Percentiles rank a stretch among this genome's conserved stretches.
These are phyloP conservation scores for Ephestia elutella DNA, from an alignment of 1,140 invertebrate species.

Conservation along the genomic window DNA sequence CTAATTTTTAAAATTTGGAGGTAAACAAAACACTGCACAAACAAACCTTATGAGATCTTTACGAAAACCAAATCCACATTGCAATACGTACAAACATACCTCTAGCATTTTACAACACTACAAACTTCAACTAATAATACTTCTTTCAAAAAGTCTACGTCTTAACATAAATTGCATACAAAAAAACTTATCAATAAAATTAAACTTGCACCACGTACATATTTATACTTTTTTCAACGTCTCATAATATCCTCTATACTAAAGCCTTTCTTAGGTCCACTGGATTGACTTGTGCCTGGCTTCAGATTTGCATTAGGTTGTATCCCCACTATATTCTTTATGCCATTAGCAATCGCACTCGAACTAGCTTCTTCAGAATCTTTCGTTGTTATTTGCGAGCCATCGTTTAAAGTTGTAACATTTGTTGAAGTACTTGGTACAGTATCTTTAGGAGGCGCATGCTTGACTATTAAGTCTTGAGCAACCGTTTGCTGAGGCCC, in stretches of 20 bases:
- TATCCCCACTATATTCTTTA: slow-evolving; percentile 70
- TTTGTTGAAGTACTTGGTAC: slow-evolving; percentile 52
- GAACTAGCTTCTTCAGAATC: slow-evolving; percentile 47
- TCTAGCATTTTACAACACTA: slow-evolving; percentile 42
- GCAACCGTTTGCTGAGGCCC: slow-evolving; percentile 68
- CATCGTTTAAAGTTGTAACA: slow-evolving; percentile 55
- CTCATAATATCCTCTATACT: slow-evolving; percentile 85
- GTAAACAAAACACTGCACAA: slow-evolving; percentile 73
- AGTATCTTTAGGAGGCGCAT: slow-evolving; percentile 66
- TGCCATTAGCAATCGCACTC: slow-evolving; percentile 59
- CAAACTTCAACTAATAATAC: slow-evolving; percentile 62
- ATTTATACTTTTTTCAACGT: slow-evolving; percentile 61
- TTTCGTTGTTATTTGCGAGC: slow-evolving; percentile 32
- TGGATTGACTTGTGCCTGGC: slow-evolving; percentile 67
- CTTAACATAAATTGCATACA: slow-evolving; percentile 15
- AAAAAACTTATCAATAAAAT: slow-evolving; percentile 11
- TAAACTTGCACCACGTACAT: slow-evolving; percentile 13
- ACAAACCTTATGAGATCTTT: slow-evolving; percentile 73
- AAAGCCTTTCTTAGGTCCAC: slow-evolving; percentile 78
- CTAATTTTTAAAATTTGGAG: slow-evolving; percentile 68
- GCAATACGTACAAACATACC: slow-evolving; percentile 56
- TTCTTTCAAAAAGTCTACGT: slow-evolving; percentile 29
- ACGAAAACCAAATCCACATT: slow-evolving; percentile 70
- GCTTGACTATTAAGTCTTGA: slow-evolving; percentile 72
- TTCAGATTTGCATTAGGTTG: slow-evolving; percentile 67